phyloP scores from a whole-genome alignment of 2,888 invertebrate species.

The Gnatocerus cornutus region DNA sequence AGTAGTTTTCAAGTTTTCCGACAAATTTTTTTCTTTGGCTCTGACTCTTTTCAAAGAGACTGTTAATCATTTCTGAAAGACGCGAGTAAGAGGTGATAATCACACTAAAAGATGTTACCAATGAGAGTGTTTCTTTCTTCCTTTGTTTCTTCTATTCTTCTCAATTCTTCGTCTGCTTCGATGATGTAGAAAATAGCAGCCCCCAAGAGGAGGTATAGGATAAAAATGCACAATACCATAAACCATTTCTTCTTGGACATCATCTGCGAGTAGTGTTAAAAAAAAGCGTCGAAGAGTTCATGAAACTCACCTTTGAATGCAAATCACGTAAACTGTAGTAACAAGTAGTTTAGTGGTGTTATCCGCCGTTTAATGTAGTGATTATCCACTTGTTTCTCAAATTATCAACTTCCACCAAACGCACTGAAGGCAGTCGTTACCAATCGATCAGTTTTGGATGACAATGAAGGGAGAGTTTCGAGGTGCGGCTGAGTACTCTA shows the following conservation, averaged over 20 bases:
- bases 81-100: background rate
- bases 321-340: slow-evolving; percentile 42
- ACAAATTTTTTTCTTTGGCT: background rate
- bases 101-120: slow-evolving; percentile 20
- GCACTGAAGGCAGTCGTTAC: slow-evolving; percentile 22
- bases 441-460: slow-evolving; percentile 24
- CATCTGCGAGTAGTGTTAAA: slow-evolving; percentile 41
- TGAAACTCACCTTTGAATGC: slow-evolving; percentile 39
- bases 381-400: slow-evolving; percentile 43
- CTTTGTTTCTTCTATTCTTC: background rate
- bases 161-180: slow-evolving; percentile 81
- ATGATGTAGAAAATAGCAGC: slow-evolving; percentile 90
- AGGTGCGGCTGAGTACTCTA: slow-evolving; percentile 39
- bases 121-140: background rate
- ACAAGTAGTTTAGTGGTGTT: slow-evolving; percentile 39
- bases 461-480: slow-evolving; percentile 41
- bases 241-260: slow-evolving; percentile 65
- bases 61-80: slow-evolving; percentile 76
- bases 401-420: slow-evolving; percentile 32
- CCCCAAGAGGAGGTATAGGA: slow-evolving; percentile 77
- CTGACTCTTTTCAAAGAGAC: slow-evolving; percentile 56
- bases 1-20: slow-evolving; percentile 73
- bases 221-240: slow-evolving; percentile 60
- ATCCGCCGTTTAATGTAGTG: slow-evolving; percentile 29
- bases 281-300: background rate